Percentiles rank a stretch among this genome's conserved stretches.
Conservation (phyloP, 2,888 invertebrate genomes). For the Spodoptera picta region DNA sequence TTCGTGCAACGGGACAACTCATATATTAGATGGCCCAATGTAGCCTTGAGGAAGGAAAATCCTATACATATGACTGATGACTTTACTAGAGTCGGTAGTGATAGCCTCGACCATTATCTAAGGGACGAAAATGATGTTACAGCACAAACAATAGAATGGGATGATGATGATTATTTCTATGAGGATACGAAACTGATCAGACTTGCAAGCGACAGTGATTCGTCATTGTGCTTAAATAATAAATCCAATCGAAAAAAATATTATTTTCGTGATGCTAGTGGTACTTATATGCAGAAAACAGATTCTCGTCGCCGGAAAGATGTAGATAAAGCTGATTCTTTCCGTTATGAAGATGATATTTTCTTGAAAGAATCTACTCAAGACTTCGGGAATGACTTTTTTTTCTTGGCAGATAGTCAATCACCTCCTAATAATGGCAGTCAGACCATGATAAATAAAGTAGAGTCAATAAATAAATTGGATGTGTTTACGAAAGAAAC, state of each 20-base stretch:
- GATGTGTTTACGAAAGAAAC: too few species aligned
- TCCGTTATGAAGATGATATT: too few species aligned
- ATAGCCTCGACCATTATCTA: background rate
- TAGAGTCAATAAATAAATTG: too few species aligned
- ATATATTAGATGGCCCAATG: constrained; percentile 7
- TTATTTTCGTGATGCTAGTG: background rate
- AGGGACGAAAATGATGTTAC: background rate
- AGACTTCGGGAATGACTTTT: too few species aligned
- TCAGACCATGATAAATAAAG: too few species aligned
- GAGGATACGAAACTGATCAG: background rate
- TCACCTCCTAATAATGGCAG: too few species aligned
- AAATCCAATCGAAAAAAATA: constrained; percentile 1
- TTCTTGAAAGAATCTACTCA: too few species aligned
- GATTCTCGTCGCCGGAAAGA: background rate
- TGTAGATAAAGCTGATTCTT: too few species aligned
- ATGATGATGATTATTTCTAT: too few species aligned
- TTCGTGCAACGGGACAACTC: background rate
- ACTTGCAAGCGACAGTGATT: background rate
- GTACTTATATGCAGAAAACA: background rate
- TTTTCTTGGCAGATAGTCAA: too few species aligned
- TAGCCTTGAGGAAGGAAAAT: rapidly evolving
- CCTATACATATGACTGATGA: background rate
- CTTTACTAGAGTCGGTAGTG: background rate
- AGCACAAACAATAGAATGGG: background rate
- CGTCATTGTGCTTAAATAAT: background rate